These are phyloP conservation scores for Monomorium pharaonis DNA, from an alignment of 1,140 invertebrate species.

Conservation along the genomic window DNA sequence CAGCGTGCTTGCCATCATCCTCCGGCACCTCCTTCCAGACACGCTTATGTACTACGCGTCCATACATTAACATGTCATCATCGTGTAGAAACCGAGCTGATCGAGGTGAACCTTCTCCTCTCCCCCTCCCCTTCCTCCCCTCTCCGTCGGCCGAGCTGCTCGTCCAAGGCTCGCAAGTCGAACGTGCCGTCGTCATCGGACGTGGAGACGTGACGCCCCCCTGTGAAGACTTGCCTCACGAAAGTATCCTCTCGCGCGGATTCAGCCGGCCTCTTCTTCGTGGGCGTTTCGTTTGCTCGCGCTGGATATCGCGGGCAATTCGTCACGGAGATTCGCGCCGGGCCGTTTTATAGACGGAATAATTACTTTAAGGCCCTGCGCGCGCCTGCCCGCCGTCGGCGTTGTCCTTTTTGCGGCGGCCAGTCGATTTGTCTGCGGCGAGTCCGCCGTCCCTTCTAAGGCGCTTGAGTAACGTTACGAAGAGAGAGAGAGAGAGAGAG, in stretches of 20 bases:
- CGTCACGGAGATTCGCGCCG: conserved; percentile 53
- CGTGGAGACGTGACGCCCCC: conserved; percentile 27
- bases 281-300: conserved; percentile 57
- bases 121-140: background rate
- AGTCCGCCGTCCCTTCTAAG: background rate
- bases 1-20: conserved; percentile 60
- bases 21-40: conserved; percentile 66
- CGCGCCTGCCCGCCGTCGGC: background rate
- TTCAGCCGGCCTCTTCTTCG: conserved; percentile 30
- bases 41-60: conserved; percentile 79
- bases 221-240: conserved; percentile 37
- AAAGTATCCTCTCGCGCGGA: conserved; percentile 12
- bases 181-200: conserved; percentile 54
- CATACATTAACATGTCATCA: conserved; percentile 84
- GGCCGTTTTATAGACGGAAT: conserved; percentile 59
- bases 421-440: conserved; percentile 26
- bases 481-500: no score
- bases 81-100: conserved; percentile 70
- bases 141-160: background rate
- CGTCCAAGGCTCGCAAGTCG: conserved; percentile 41
- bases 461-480: background rate
- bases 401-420: conserved; percentile 14
- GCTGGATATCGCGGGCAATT: conserved; percentile 54
- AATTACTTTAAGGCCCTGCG: conserved; percentile 32
- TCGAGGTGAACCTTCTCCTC: conserved; percentile 30